These are phyloP conservation scores for Callopanchax toddi DNA, from an alignment of 2,113 vertebrate species.

Conservation along the genomic window DNA sequence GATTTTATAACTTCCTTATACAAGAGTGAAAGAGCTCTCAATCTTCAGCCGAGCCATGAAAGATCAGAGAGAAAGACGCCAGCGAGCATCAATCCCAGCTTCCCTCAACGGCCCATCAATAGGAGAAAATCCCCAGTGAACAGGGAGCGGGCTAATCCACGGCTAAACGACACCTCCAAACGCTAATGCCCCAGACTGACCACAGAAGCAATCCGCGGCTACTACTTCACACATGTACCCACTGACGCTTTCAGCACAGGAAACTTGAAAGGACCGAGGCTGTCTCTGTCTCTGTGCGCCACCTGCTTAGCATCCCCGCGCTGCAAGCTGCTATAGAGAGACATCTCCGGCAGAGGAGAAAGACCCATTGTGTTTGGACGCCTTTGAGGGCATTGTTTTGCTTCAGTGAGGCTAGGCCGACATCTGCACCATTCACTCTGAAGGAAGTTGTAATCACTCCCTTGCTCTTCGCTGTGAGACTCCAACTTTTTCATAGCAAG, in stretches of 20 bases:
- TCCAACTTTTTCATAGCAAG: constrained; percentile 62
- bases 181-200: constrained; percentile 75
- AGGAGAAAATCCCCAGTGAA: constrained; percentile 74
- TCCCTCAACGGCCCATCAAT: constrained; percentile 63
- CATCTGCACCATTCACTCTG: constrained; percentile 81
- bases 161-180: constrained; percentile 79
- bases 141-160: constrained; percentile 76
- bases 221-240: constrained; percentile 63
- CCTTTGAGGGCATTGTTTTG: constrained; percentile 80
- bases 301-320: constrained; percentile 80
- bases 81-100: constrained; percentile 66
- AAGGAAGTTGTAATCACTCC: constrained; percentile 83
- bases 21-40: constrained; percentile 58
- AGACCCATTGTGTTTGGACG: constrained; percentile 76
- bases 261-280: constrained; percentile 73
- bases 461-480: constrained; percentile 66
- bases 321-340: constrained; percentile 78
- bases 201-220: constrained; percentile 67
- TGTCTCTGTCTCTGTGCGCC: constrained; percentile 70
- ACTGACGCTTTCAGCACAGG: constrained; percentile 62
- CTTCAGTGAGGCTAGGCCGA: constrained; percentile 74
- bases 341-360: constrained; percentile 76
- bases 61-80: constrained; percentile 66
- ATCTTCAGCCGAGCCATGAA: constrained; percentile 53
- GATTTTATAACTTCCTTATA: constrained; percentile 54